Evolutionary conservation across 2,797 vertebrate species (phyloP).

Genomic region (Lagodon rhomboides): DNA sequence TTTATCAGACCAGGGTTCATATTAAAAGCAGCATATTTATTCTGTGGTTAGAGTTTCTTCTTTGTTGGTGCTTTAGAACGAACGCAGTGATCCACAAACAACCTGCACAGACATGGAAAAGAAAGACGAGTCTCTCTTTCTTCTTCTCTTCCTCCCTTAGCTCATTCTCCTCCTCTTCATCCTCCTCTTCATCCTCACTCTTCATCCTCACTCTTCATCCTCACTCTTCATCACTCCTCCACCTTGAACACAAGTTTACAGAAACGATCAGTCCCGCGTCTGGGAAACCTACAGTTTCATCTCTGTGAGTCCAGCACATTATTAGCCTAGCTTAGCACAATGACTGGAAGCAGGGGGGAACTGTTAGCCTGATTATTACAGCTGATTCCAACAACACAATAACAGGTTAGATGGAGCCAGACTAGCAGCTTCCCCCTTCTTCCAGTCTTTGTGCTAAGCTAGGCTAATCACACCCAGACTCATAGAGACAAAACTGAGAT

Average conservation of each 20-base stretch:
- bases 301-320: background rate
- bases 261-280: background rate
- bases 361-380: background rate
- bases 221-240: background rate
- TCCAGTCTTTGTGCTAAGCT: conserved; percentile 10
- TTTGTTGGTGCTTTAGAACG: conserved; percentile 58
- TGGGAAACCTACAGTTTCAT: background rate
- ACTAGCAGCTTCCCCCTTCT: background rate
- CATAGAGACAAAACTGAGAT: background rate
- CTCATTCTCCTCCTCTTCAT: background rate
- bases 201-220: background rate
- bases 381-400: background rate
- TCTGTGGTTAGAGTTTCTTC: conserved; percentile 24
- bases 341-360: background rate
- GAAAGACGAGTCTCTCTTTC: conserved; percentile 55
- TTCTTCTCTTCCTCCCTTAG: background rate
- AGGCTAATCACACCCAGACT: background rate
- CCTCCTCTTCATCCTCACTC: background rate
- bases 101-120: conserved; percentile 45
- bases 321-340: conserved; percentile 17
- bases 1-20: background rate
- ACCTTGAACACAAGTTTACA: background rate
- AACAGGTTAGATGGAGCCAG: background rate
- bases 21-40: background rate
- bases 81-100: conserved; percentile 70